Conservation (phyloP, 2,888 invertebrate species). For the Scaptomyza reducta region DNA sequence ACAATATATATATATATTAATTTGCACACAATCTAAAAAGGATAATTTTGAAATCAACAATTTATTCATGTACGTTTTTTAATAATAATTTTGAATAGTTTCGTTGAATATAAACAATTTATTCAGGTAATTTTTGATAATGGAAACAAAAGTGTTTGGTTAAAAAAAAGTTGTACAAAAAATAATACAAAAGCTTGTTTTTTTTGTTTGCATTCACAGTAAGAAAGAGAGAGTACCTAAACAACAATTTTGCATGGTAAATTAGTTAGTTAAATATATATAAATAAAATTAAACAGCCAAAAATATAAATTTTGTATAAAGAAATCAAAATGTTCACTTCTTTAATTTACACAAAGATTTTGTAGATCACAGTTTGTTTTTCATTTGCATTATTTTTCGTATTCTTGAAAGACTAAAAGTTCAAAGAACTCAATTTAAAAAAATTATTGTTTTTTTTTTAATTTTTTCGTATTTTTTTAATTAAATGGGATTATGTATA, state of each 20-base stretch:
- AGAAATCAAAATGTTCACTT: slow-evolving; percentile 63
- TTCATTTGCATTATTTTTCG: slow-evolving; percentile 78
- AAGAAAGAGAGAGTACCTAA: slow-evolving; percentile 58
- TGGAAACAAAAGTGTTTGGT: slow-evolving; percentile 15
- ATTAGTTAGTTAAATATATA: slow-evolving; percentile 45
- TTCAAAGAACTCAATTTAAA: slow-evolving; percentile 24
- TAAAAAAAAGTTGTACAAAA: slow-evolving; percentile 57
- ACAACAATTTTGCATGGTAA: slow-evolving; percentile 75
- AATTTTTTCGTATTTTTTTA: not conserved
- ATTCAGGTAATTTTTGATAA: slow-evolving; percentile 33
- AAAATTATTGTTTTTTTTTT: slow-evolving; percentile 4
- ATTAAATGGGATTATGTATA: slow-evolving; percentile 4
- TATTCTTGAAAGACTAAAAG: slow-evolving; percentile 26
- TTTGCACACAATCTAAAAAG: slow-evolving; percentile 44
- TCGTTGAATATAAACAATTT: slow-evolving; percentile 54
- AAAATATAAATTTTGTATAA: slow-evolving; percentile 74
- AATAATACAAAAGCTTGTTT: slow-evolving; percentile 75
- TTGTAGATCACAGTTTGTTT: slow-evolving; percentile 83
- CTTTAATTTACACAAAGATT: slow-evolving; percentile 54
- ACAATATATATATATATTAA: slow-evolving; percentile 23
- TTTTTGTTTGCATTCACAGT: slow-evolving; percentile 70
- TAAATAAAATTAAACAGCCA: slow-evolving; percentile 61
- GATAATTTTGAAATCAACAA: slow-evolving; percentile 69
- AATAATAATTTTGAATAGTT: slow-evolving; percentile 65
- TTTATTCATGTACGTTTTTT: slow-evolving; percentile 37